phyloP scores from a whole-genome alignment of 2,113 vertebrate species.

The Zosterops japonicus region DNA sequence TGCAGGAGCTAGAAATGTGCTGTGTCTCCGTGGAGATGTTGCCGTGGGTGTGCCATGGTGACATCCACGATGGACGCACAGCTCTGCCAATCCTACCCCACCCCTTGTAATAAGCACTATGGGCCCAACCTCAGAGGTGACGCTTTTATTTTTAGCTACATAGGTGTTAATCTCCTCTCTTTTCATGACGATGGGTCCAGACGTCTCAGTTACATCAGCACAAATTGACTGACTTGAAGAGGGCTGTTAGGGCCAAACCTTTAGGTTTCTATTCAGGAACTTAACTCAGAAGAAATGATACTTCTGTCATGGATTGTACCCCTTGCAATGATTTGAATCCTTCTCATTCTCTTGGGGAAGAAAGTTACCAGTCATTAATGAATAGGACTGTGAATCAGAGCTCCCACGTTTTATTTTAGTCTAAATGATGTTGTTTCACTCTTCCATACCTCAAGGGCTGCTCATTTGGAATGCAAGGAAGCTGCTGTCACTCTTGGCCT shows the following conservation, averaged over 20 bases:
- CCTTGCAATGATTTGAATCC: not conserved
- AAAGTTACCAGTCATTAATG: not conserved
- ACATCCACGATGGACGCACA: conserved; percentile 54
- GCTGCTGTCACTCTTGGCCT: not conserved
- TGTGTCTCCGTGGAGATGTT: conserved; percentile 76
- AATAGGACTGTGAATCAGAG: not conserved
- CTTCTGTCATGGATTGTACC: not conserved
- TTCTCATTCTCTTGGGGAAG: not conserved
- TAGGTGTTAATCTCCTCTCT: conserved; percentile 42
- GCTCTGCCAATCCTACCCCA: conserved; percentile 53
- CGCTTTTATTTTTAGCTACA: conserved; percentile 36
- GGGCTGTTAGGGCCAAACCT: not conserved
- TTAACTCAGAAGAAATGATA: not conserved
- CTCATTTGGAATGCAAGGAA: not conserved
- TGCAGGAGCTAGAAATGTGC: conserved; percentile 76
- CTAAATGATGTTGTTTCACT: not conserved
- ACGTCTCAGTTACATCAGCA: conserved; percentile 38
- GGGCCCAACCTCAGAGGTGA: conserved; percentile 15
- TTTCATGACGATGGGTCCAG: conserved; percentile 21
- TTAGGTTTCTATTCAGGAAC: not conserved
- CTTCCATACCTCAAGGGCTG: not conserved
- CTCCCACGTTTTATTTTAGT: not conserved
- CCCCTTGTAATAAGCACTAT: conserved; percentile 17
- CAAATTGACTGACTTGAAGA: conserved; percentile 4
- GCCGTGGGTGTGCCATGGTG: conserved; percentile 73